A percentile compares a stretch with the other conserved stretches of the same genome.
phyloP scores from a whole-genome alignment of 2,888 invertebrate species.

The Pandemis corylana region DNA sequence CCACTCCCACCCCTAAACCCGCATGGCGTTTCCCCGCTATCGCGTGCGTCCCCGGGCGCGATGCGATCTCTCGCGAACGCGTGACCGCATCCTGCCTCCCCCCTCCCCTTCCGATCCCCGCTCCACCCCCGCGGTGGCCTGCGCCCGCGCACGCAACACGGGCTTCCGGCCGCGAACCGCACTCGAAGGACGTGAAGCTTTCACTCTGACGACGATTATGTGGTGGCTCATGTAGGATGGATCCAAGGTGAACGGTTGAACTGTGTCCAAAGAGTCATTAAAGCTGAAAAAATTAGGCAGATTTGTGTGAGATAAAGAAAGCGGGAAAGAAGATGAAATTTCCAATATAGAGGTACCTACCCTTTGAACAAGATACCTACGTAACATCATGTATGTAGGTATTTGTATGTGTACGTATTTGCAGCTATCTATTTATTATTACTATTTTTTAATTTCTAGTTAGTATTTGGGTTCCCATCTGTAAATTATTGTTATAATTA shows the following conservation, averaged over 20 bases:
- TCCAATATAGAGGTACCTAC: too few relatives aligned
- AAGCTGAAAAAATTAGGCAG: too few relatives aligned
- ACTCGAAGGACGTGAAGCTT: constrained; percentile 32
- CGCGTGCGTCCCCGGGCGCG: constrained; percentile 57
- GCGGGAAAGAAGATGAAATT: too few relatives aligned
- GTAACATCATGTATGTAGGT: too few relatives aligned
- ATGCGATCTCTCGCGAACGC: constrained; percentile 72
- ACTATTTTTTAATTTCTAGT: too few relatives aligned
- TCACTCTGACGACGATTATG: constrained; percentile 9
- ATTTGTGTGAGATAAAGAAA: too few relatives aligned
- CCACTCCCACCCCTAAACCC: constrained; percentile 18
- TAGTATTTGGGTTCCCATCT: too few relatives aligned
- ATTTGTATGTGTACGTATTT: too few relatives aligned
- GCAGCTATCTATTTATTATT: too few relatives aligned
- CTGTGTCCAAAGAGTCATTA: constrained; percentile 42
- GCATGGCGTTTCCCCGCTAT: constrained; percentile 33
- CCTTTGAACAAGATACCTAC: too few relatives aligned
- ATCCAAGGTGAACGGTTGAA: constrained; percentile 25
- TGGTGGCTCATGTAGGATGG: background rate
- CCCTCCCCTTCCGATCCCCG: constrained; percentile 38
- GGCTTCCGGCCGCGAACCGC: constrained; percentile 60
- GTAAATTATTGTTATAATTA: too few relatives aligned
- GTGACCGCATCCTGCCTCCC: constrained; percentile 74
- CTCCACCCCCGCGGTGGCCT: constrained; percentile 45
- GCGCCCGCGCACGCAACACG: constrained; percentile 55